Base-by-base conservation (phyloP, 1,140 invertebrate genomes). In the Dreissena polymorpha region DNA sequence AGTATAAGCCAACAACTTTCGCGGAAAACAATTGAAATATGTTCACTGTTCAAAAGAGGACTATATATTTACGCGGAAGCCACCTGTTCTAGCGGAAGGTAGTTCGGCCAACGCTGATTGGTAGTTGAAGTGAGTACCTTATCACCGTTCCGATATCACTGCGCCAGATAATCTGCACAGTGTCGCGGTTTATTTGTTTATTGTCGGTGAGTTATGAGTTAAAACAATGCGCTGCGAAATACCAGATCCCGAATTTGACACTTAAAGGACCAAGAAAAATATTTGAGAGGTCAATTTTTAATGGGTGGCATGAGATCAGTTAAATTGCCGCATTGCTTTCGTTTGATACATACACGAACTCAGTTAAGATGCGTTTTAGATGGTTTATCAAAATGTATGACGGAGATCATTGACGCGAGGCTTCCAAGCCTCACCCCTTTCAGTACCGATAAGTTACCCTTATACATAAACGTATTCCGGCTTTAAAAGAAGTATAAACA, bases 161-260 rank as follows among this genome's bases (percentile, higher is more conserved):
- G 63, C 63, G 70, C 71, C 10, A 27, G 64, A 51, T 82, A 80
- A 82, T 82, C 79, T 25, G 64, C 49, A n/a, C 21, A n/a, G 25
- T 82, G 79, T 82, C 79, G 74, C 57, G 21, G 71, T 73, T 82
- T 82, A 82, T 82, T 82, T 82, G 79, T 82, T 82, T 82, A 82
- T 72, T 25, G 53, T 39, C 8, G 50, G 79, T 82, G 73, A 82
- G 73, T 74, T 73, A 74, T 74, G 70, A 82, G 60, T 55, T 74
- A 65, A 82, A 82, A 82, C 79, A 82, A 82, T 82, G 70, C 70
- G 39, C 50, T 74, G 29, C 18, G 27, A 68, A 74, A 68, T 82
- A 55, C 79, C 79, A 82, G 63, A 67, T 65, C n/a, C 76, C 13
- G 13, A 18, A 49, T 78, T 69, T 78, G 76, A 78, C 76, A 78